Percentiles rank a stretch among this genome's conserved stretches.
These are phyloP conservation scores for Tragelaphus strepsiceros DNA, from an alignment of 2,113 vertebrate species.

Conservation along the genomic window DNA sequence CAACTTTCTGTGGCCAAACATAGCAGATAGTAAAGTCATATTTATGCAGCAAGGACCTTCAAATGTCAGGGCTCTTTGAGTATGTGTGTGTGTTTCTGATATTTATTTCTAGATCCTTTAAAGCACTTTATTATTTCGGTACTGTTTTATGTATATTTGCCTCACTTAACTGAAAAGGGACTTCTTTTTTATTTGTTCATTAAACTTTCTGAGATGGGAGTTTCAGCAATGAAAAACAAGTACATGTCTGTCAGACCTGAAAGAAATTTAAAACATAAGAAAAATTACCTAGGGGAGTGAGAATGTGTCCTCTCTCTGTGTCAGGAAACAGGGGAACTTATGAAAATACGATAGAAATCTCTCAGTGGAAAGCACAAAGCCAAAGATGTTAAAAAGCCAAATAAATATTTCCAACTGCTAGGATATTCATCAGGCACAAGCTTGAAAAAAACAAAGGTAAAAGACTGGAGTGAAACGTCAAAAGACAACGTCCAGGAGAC, in stretches of 20 bases:
- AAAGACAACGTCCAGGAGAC: constrained; percentile 17
- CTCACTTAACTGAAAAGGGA: background rate
- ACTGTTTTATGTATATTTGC: background rate
- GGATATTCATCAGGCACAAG: background rate
- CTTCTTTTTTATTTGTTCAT: background rate
- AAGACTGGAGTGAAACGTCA: background rate
- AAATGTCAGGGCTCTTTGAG: background rate
- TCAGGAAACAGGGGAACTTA: background rate
- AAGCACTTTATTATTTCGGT: background rate
- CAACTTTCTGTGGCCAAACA: background rate
- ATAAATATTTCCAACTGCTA: background rate
- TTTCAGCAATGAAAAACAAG: background rate
- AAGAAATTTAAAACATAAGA: constrained; percentile 12
- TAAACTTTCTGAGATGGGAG: background rate
- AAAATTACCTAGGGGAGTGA: background rate
- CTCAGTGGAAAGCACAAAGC: background rate
- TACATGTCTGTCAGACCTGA: background rate
- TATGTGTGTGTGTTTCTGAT: background rate
- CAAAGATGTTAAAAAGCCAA: constrained; percentile 34
- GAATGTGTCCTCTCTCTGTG: background rate
- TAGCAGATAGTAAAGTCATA: background rate
- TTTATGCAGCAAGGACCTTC: background rate
- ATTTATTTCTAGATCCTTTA: background rate
- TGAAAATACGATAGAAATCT: constrained; percentile 5
- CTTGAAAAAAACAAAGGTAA: background rate